Percentiles rank a stretch among this genome's conserved stretches.
Conservation (phyloP, 2,113 vertebrate genomes). For the Macaca mulatta region DNA sequence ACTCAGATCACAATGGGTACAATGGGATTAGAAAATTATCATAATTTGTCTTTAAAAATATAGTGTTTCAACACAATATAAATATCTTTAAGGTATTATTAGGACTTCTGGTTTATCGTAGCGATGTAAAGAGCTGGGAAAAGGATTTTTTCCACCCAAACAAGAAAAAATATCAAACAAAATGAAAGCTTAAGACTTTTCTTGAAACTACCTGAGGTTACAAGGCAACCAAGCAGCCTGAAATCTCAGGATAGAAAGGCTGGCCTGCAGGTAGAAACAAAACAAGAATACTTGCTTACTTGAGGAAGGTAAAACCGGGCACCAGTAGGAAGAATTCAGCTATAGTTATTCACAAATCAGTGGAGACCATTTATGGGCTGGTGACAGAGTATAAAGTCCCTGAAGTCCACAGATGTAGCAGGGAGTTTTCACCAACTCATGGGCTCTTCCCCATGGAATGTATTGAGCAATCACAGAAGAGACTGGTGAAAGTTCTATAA, state of each 20-base stretch:
- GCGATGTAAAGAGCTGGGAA: background rate
- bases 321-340: background rate
- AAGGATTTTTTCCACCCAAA: background rate
- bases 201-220: background rate
- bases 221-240: background rate
- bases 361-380: background rate
- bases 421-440: background rate
- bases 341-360: background rate
- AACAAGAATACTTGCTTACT: background rate
- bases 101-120: background rate
- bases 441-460: background rate
- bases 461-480: background rate
- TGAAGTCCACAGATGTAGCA: background rate
- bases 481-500: rapidly evolving
- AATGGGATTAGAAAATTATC: background rate
- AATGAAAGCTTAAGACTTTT: background rate
- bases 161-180: background rate
- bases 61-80: background rate
- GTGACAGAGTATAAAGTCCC: too few relatives aligned
- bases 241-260: background rate
- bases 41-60: background rate
- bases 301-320: background rate
- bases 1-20: background rate
- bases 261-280: background rate
- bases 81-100: background rate